Percentiles rank a stretch among this genome's conserved stretches.
phyloP scores from a whole-genome alignment of 2,113 vertebrate species.

The Sinocyclocheilus grahami region DNA sequence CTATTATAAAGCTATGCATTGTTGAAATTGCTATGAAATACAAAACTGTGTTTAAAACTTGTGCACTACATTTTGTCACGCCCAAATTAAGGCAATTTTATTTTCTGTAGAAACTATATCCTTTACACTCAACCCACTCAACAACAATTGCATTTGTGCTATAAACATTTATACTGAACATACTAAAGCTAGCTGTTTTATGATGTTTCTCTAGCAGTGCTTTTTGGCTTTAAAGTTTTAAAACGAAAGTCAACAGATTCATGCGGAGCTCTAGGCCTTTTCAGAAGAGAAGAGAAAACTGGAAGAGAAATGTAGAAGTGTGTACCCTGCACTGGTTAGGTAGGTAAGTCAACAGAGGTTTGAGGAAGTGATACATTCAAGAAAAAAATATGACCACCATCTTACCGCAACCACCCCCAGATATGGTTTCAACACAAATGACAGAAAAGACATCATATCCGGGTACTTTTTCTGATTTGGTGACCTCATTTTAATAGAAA shows the following conservation, averaged over 20 bases:
- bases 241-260: constrained; percentile 24
- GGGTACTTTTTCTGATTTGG: not conserved
- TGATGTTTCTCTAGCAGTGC: not conserved
- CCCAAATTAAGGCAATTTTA: not conserved
- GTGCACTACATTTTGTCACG: not conserved
- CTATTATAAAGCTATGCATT: not conserved
- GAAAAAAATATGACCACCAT: constrained; percentile 14
- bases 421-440: constrained; percentile 20
- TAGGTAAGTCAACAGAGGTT: constrained; percentile 36
- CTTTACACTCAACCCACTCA: not conserved
- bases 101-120: not conserved
- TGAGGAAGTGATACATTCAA: constrained; percentile 49
- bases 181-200: not conserved
- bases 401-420: constrained; percentile 34
- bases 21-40: not conserved
- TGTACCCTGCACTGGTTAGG: constrained; percentile 38
- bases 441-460: not conserved
- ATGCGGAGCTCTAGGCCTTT: constrained; percentile 29
- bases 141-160: not conserved
- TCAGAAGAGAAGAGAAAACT: constrained; percentile 62
- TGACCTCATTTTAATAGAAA: constrained; percentile 18
- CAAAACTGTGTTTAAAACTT: not conserved
- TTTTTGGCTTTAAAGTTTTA: not conserved
- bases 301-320: constrained; percentile 65
- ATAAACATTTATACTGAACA: not conserved